phyloP scores from a whole-genome alignment of 2,888 invertebrate species.

The Melanargia galathea region DNA sequence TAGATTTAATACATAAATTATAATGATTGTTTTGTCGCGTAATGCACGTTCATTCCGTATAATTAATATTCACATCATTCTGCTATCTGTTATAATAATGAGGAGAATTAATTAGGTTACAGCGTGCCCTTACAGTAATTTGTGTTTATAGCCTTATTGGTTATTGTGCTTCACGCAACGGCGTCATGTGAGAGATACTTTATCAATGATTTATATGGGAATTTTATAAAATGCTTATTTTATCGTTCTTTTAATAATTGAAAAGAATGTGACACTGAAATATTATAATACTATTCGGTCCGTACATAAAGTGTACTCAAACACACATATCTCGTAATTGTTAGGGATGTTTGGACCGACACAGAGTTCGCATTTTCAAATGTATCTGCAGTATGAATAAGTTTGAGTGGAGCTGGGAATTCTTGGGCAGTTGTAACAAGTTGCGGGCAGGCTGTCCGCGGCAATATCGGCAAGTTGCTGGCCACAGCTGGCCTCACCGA shows the following conservation, averaged over 20 bases:
- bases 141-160: conserved; percentile 12
- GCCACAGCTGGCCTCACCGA: conserved; percentile 77
- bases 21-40: conserved; percentile 29
- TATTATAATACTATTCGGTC: too few species aligned
- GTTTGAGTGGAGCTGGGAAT: conserved; percentile 64
- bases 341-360: background rate
- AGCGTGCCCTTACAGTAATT: conserved; percentile 24
- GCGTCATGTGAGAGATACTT: background rate
- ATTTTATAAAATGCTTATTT: too few species aligned
- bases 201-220: background rate
- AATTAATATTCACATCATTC: conserved; percentile 35
- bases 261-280: too few species aligned
- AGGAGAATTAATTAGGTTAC: conserved; percentile 36
- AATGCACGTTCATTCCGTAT: conserved; percentile 30
- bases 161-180: background rate
- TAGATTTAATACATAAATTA: conserved; percentile 16
- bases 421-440: conserved; percentile 77
- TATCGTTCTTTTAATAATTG: too few species aligned
- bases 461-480: conserved; percentile 75
- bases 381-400: conserved; percentile 61
- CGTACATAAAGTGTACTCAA: background rate
- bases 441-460: conserved; percentile 66
- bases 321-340: background rate
- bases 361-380: conserved; percentile 18
- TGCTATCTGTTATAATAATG: conserved; percentile 39